Percentiles rank a stretch among this genome's conserved stretches.
Evolutionary conservation across 2,113 vertebrate species (phyloP).

Genomic region (Triplophysa siluroides): DNA sequence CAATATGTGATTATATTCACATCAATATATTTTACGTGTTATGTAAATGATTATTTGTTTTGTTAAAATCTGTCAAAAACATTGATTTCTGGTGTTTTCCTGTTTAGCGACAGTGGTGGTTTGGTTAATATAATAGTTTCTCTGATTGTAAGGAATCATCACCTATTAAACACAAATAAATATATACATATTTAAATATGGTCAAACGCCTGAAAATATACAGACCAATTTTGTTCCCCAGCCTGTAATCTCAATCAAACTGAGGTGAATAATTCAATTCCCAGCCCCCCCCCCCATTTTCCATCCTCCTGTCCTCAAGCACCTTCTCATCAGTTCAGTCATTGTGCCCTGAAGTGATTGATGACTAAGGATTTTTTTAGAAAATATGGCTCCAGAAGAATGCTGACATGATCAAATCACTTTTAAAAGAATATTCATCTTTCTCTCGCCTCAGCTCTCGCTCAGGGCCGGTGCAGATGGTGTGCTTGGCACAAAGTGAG

Average conservation of each 20-base stretch:
- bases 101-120: too few species aligned
- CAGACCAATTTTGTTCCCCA: too few species aligned
- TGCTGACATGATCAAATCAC: slow-evolving; percentile 25
- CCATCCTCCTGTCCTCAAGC: not conserved
- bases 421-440: slow-evolving; percentile 32
- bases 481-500: slow-evolving; percentile 19
- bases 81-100: too few species aligned
- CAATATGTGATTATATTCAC: too few species aligned
- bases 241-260: not conserved
- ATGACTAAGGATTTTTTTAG: not conserved
- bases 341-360: slow-evolving; percentile 1
- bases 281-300: not conserved
- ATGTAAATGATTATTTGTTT: too few species aligned
- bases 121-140: too few species aligned
- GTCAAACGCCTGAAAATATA: too few species aligned
- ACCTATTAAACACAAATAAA: too few species aligned
- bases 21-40: too few species aligned
- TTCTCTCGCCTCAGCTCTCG: slow-evolving; percentile 12
- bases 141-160: too few species aligned
- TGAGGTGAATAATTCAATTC: not conserved
- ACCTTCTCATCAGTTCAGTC: slow-evolving; percentile 12
- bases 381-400: slow-evolving; percentile 21
- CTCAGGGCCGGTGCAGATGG: slow-evolving; percentile 45
- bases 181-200: too few species aligned
- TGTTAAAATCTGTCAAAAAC: too few species aligned